These are phyloP conservation scores for Caerostris darwini DNA, from an alignment of 1,140 invertebrate species.

Conservation along the genomic window DNA sequence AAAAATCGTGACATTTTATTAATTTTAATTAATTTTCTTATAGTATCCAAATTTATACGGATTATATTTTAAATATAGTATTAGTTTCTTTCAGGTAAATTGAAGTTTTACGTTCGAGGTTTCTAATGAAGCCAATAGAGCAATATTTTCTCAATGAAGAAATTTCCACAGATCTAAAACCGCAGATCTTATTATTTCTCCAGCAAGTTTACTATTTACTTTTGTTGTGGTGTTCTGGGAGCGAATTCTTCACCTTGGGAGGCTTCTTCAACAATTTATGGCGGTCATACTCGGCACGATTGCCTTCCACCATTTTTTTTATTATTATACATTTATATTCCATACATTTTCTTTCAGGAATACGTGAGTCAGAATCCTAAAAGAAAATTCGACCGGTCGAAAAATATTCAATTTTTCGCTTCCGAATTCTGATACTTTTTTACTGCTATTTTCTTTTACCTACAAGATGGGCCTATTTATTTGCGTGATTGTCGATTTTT, in stretches of 20 bases:
- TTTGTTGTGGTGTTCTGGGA: not conserved
- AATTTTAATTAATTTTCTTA: too few species aligned
- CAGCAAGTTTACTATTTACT: constrained; percentile 23
- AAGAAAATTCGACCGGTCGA: constrained; percentile 64
- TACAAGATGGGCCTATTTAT: constrained; percentile 41
- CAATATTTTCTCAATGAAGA: not conserved
- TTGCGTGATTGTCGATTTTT: constrained; percentile 53
- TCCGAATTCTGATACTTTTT: constrained; percentile 70
- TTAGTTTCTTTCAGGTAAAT: too few species aligned
- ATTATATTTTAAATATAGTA: too few species aligned
- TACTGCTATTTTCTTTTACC: constrained; percentile 46
- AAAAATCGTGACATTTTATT: too few species aligned
- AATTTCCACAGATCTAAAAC: not conserved
- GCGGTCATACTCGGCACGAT: constrained; percentile 67
- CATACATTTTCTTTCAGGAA: constrained; percentile 53
- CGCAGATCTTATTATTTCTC: constrained; percentile 10
- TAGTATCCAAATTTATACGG: too few species aligned
- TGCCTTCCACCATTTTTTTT: constrained; percentile 37
- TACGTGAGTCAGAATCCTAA: constrained; percentile 71
- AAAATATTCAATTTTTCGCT: constrained; percentile 76
- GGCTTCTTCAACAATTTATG: constrained; percentile 70
- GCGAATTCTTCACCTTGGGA: not conserved
- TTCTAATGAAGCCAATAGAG: too few species aligned
- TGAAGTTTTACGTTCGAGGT: too few species aligned
- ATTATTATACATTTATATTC: constrained; percentile 66